Evolutionary conservation across 92 coral and sea anemone species (phyloP).

Genomic region (Desmophyllum pertusum): DNA sequence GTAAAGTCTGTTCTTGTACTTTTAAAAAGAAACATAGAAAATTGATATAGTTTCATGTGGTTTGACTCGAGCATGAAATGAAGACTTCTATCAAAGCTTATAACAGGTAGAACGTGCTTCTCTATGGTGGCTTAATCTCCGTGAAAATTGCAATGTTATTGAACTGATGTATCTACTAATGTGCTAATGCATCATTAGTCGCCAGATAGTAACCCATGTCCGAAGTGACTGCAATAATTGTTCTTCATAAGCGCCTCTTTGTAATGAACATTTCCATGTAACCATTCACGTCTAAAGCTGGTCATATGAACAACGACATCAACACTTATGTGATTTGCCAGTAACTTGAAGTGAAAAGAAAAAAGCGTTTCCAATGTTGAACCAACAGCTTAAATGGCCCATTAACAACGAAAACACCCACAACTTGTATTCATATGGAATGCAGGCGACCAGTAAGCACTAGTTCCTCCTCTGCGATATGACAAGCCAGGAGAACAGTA

Average conservation of each 20-base stretch:
- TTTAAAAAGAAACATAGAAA: too few species aligned
- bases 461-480: not conserved
- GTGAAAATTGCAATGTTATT: not conserved
- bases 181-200: not conserved
- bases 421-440: constrained; percentile 8
- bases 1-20: not conserved
- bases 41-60: not conserved
- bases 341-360: not conserved
- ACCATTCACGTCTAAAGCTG: not conserved
- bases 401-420: constrained; percentile 14
- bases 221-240: not conserved
- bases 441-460: not conserved
- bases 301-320: too few species aligned
- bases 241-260: not conserved
- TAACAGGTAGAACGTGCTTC: too few species aligned
- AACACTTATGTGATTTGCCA: not conserved
- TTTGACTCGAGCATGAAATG: not conserved
- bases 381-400: not conserved
- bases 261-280: not conserved
- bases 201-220: not conserved
- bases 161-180: not conserved
- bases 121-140: not conserved
- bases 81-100: too few species aligned
- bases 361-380: not conserved
- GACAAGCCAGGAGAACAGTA: not conserved